Evolutionary conservation across 2,888 invertebrate species (phyloP).

Genomic region (Serrognathus titanus): DNA sequence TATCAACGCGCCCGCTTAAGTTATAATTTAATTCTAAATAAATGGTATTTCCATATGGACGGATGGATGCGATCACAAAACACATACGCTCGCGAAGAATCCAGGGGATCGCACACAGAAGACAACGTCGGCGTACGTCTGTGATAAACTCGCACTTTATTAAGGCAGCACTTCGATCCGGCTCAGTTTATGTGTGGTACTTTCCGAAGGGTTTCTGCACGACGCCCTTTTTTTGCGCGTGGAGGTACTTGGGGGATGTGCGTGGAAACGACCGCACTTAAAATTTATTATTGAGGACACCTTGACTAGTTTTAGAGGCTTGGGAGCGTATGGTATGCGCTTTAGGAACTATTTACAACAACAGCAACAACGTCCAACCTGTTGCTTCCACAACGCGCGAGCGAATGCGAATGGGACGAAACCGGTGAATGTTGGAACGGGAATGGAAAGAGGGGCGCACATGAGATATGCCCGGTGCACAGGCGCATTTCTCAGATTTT

Average conservation of each 20-base stretch:
- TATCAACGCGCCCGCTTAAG: background rate
- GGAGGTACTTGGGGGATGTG: too few species aligned
- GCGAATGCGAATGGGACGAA: conserved; percentile 20
- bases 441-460: too few species aligned
- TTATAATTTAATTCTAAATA: background rate
- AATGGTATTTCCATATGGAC: conserved; percentile 2
- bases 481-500: too few species aligned
- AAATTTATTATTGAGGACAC: too few species aligned
- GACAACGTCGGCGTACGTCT: background rate
- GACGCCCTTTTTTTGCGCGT: too few species aligned
- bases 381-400: conserved; percentile 18
- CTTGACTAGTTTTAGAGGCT: too few species aligned
- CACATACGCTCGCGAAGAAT: background rate
- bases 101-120: background rate
- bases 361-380: conserved; percentile 10
- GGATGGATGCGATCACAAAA: background rate
- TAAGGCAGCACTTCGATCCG: conserved; percentile 1
- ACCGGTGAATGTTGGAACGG: conserved; percentile 15
- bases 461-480: too few species aligned
- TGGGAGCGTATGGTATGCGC: too few species aligned
- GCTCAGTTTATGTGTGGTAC: background rate
- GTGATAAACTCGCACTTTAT: background rate
- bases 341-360: background rate
- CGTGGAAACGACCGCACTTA: too few species aligned
- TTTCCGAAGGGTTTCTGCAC: too few species aligned